phyloP scores from a whole-genome alignment of 2,888 invertebrate species.

The Maniola hyperantus region DNA sequence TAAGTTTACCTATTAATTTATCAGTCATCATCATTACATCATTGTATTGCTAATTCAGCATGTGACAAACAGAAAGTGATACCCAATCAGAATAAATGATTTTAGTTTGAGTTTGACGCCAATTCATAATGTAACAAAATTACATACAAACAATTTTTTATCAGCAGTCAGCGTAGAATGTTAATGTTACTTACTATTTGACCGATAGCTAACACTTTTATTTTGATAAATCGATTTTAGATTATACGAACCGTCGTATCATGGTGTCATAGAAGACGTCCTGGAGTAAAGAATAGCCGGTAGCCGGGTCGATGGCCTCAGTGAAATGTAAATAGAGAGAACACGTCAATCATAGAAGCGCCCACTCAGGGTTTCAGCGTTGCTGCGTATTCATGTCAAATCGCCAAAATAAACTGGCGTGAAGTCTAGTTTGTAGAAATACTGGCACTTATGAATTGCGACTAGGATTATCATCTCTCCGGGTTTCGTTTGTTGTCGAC shows the following conservation, averaged over 20 bases:
- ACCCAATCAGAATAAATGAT: too few species aligned
- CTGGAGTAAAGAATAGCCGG: slow-evolving; percentile 33
- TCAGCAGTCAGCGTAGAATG: neutral
- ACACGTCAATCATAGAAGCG: slow-evolving; percentile 38
- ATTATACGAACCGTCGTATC: slow-evolving; percentile 33
- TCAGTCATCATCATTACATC: too few species aligned
- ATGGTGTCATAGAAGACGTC: slow-evolving; percentile 30
- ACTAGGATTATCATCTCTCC: too few species aligned
- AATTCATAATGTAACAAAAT: neutral
- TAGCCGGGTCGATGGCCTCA: slow-evolving; percentile 35
- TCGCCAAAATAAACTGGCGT: slow-evolving; percentile 27
- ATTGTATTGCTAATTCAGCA: too few species aligned
- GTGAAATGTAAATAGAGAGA: slow-evolving; percentile 36
- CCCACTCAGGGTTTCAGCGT: slow-evolving; percentile 35
- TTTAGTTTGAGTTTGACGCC: too few species aligned
- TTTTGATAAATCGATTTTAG: slow-evolving; percentile 37
- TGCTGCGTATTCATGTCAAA: slow-evolving; percentile 30
- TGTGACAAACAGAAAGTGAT: too few species aligned
- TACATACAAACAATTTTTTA: slow-evolving; percentile 3
- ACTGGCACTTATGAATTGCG: too few species aligned
- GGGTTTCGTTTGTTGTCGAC: too few species aligned
- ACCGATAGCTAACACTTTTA: slow-evolving; percentile 32
- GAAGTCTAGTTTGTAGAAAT: neutral
- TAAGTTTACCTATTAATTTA: too few species aligned
- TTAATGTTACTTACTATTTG: slow-evolving; percentile 18